phyloP scores from a whole-genome alignment of 2,113 vertebrate species.

The Alligator sinensis region DNA sequence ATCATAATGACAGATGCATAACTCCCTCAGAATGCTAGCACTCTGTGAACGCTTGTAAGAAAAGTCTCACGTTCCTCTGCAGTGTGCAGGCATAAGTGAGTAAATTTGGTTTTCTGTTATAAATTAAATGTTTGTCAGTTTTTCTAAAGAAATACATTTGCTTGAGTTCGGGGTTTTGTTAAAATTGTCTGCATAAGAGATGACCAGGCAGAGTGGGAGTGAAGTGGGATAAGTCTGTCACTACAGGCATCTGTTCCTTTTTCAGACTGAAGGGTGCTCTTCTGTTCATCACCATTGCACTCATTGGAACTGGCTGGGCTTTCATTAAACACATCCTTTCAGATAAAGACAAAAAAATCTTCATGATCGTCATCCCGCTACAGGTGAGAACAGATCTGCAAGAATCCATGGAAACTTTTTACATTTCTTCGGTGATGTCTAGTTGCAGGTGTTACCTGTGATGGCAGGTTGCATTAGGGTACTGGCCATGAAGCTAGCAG shows the following conservation, averaged over 20 bases:
- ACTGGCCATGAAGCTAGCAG: background rate
- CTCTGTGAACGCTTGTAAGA: slow-evolving; percentile 22
- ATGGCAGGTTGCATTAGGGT: background rate
- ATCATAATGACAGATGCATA: background rate
- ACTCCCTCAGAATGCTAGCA: background rate
- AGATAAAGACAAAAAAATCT: slow-evolving; percentile 92
- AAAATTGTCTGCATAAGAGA: slow-evolving; percentile 17
- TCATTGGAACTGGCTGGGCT: slow-evolving; percentile 91
- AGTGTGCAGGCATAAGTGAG: slow-evolving; percentile 14
- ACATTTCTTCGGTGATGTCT: background rate
- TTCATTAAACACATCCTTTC: slow-evolving; percentile 92
- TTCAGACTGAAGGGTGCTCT: slow-evolving; percentile 88
- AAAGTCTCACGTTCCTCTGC: background rate
- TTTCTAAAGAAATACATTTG: slow-evolving; percentile 21
- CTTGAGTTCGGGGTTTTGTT: slow-evolving; percentile 52
- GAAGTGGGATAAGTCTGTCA: background rate
- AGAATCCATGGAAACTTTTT: background rate
- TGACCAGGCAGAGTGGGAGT: slow-evolving; percentile 21
- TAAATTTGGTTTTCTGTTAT: slow-evolving; percentile 37
- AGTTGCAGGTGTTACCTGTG: background rate
- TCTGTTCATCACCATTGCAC: slow-evolving; percentile 90
- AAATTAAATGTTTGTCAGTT: slow-evolving; percentile 13
- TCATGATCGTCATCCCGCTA: slow-evolving; percentile 92
- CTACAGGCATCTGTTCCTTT: background rate
- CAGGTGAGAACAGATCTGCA: slow-evolving; percentile 78